These are phyloP conservation scores for Whitmania pigra DNA, from an alignment of 1,140 invertebrate species.

Conservation along the genomic window DNA sequence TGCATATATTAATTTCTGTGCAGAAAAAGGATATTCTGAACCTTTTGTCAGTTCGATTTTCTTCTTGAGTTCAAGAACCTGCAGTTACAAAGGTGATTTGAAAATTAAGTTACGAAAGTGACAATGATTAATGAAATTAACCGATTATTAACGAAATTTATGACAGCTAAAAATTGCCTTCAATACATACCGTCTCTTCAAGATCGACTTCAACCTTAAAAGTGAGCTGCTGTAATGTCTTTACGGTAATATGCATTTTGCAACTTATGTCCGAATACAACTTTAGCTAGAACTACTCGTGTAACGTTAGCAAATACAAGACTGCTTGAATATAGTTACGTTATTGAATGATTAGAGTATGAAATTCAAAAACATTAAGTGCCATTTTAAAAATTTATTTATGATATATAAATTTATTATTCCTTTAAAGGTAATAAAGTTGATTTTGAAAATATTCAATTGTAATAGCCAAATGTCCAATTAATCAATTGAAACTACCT, in stretches of 20 bases:
- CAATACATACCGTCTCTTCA: constrained; percentile 59
- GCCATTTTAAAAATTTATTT: too few species aligned
- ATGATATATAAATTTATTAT: too few species aligned
- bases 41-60: constrained; percentile 81
- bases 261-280: constrained; percentile 27
- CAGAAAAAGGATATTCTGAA: constrained; percentile 62
- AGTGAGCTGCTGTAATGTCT: constrained; percentile 84
- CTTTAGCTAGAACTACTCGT: too few species aligned
- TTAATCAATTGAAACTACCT: too few species aligned
- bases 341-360: too few species aligned
- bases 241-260: constrained; percentile 73
- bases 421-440: too few species aligned
- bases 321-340: background rate
- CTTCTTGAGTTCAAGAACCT: constrained; percentile 59
- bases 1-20: constrained; percentile 89
- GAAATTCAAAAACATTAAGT: too few species aligned
- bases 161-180: background rate
- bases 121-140: too few species aligned
- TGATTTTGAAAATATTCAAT: too few species aligned
- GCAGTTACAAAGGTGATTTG: constrained; percentile 26
- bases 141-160: background rate
- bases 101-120: too few species aligned
- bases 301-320: background rate
- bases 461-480: too few species aligned
- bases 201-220: constrained; percentile 81